phyloP scores from a whole-genome alignment of 2,888 invertebrate species.

The Celastrina argiolus region DNA sequence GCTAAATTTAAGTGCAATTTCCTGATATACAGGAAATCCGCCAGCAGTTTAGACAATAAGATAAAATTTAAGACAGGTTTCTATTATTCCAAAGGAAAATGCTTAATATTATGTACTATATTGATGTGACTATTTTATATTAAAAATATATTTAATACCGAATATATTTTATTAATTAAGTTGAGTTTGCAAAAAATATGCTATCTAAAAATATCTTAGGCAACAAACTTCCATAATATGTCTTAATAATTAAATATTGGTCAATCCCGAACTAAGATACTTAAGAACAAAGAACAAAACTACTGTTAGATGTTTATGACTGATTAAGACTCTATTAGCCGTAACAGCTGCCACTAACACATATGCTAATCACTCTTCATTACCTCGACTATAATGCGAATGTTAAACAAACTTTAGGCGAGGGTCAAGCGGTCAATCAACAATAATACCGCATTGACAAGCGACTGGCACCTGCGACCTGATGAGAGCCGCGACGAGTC shows the following conservation, averaged over 20 bases:
- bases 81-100: too few species aligned
- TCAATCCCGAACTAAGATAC: too few species aligned
- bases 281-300: neutral
- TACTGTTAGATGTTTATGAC: neutral
- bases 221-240: too few species aligned
- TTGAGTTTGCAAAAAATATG: too few species aligned
- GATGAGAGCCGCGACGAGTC: slow-evolving; percentile 38
- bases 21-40: neutral
- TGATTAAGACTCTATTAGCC: slow-evolving; percentile 15
- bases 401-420: slow-evolving; percentile 44
- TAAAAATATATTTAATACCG: too few species aligned
- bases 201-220: too few species aligned
- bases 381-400: slow-evolving; percentile 43
- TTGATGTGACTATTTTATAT: too few species aligned
- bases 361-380: slow-evolving; percentile 36
- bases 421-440: slow-evolving; percentile 53
- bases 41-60: too few species aligned
- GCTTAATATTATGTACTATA: too few species aligned
- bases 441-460: slow-evolving; percentile 49
- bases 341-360: neutral
- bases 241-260: too few species aligned
- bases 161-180: too few species aligned
- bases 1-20: neutral
- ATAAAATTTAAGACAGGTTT: too few species aligned
- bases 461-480: slow-evolving; percentile 30